Base-by-base conservation (phyloP, 1,140 invertebrate species). In the Odontomachus brunneus region DNA sequence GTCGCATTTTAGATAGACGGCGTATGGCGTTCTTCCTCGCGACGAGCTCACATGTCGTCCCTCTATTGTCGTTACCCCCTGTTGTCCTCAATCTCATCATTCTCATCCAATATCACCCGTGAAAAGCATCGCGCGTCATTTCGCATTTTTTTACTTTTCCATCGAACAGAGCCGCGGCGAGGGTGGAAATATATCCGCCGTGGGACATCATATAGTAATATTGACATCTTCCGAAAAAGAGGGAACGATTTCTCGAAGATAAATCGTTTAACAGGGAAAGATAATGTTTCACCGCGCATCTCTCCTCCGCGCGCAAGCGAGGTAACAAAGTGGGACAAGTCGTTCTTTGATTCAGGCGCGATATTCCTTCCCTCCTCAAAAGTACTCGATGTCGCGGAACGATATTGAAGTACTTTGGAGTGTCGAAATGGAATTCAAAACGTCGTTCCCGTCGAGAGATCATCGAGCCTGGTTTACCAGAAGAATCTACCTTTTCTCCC, bases 151-250 rank as follows among this genome's bases (percentile, higher is more conserved):
- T 44, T 11, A 7, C 12, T 44, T 66, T 19, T 29, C 19, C 33
- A 38, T 66, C 62, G 29, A 15, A 2, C 5, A 62, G 48, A 11
- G 24, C 51, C 59, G 19, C 22, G 51, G 26, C 22, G 51, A 66
- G 33, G 15, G 24, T 11, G 60, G 66, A 76, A 66, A 76, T 66
- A 24, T 59, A 66, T 55, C 65, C 73, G 38, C 29, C 29, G 22
- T 76, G 29, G 48, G 26, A 38, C 63, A 66, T 53, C 60, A 66
- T 76, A 53, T 66, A 76, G 19, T 66, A 53, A 76, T 66, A 76
- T 76, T 66, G 74, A 76, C 60, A 24, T 1, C 24, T 76, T 4
- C 38, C 48, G 24, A 66, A 19, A 66, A 44, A 44, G 9, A 24
- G 29, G 17, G 26, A 65, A 33, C 59, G 26, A 22, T 66, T 66